These are phyloP conservation scores for Neria commutata DNA, from an alignment of 2,888 invertebrate genomes.

Conservation along the genomic window DNA sequence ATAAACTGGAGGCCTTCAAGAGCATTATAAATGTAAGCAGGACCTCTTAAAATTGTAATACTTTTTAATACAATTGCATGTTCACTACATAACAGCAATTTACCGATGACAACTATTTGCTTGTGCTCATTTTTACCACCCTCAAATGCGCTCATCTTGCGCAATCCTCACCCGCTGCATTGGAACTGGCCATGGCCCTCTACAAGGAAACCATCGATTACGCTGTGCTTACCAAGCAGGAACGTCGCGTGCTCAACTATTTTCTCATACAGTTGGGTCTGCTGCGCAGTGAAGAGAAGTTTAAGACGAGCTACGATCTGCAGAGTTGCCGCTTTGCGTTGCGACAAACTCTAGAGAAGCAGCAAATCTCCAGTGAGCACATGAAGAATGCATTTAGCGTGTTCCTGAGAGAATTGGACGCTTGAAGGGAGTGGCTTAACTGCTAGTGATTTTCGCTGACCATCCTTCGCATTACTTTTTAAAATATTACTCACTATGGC, in stretches of 20 bases:
- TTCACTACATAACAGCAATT: constrained; percentile 43
- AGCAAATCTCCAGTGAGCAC: constrained; percentile 49
- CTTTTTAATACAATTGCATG: neutral
- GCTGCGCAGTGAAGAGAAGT: constrained; percentile 55
- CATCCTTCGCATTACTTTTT: too few species aligned
- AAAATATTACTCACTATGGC: too few species aligned
- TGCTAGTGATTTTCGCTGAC: too few species aligned
- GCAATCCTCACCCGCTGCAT: constrained; percentile 49
- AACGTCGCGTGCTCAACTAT: constrained; percentile 56
- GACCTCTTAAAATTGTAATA: neutral
- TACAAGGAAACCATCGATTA: constrained; percentile 56
- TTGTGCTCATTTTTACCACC: constrained; percentile 56
- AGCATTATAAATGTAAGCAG: constrained; percentile 49
- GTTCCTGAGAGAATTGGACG: constrained; percentile 51
- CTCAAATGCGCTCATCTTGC: constrained; percentile 58
- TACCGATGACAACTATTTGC: constrained; percentile 52
- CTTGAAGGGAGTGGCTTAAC: constrained; percentile 24
- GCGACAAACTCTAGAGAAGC: constrained; percentile 47
- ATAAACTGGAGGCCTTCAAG: constrained; percentile 54
- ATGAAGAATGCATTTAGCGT: constrained; percentile 53
- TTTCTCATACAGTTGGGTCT: constrained; percentile 57
- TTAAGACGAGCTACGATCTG: constrained; percentile 52
- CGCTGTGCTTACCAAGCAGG: constrained; percentile 55
- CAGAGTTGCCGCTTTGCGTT: constrained; percentile 57
- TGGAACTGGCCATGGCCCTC: constrained; percentile 50